Evolutionary conservation across 2,797 vertebrate genomes (phyloP), one percentile per base, ranked within the genome.

Genomic region (Tamandua tetradactyla): DNA sequence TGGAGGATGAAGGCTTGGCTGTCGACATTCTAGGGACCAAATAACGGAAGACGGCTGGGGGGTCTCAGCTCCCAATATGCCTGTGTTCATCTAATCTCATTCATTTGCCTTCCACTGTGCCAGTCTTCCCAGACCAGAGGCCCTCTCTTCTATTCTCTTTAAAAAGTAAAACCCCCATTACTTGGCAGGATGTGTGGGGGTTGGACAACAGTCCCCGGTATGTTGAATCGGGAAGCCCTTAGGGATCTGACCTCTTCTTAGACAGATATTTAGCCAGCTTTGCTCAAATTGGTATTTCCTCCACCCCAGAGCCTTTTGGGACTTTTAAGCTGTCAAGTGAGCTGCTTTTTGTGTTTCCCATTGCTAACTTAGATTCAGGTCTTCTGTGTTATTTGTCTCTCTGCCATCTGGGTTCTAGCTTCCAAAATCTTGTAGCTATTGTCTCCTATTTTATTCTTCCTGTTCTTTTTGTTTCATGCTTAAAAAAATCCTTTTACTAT

Each of bases 381-480:
- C 57, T 74, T 7, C 80, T 30, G 1, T 35, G 27, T 47, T 37
- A n/a, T 79, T 83, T 59, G 37, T 37, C 57, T 35, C 22, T 40
- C 59, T 81, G 30, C 52, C 20, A 25, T 55, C 57, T 83, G 12
- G 6, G 8, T 87, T 64, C 12, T 72, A 44, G 27, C 69, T 81
- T 35, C 32, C 20, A 30, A 0, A 85, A 66, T 42, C 75, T 62
- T 80, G 44, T 6, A 37, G 52, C 40, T 69, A 2, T 62, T 66
- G 23, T 74, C 69, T 92, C 47, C 20, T 82, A 1, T 59, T 35
- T 85, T 89, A 44, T 82, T 82, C 25, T 74, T 18, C 76, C 64
- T 87, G 30, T 44, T 83, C 27, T 61, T 86, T 25, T 61, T 83
- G 71, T 13, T 62, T 64, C 82, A 37, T 79, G 20, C 14, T 40